A percentile compares a stretch with the other conserved stretches of the same genome.
These are phyloP conservation scores for Ostrea edulis DNA, from an alignment of 1,140 invertebrate species.

Conservation along the genomic window DNA sequence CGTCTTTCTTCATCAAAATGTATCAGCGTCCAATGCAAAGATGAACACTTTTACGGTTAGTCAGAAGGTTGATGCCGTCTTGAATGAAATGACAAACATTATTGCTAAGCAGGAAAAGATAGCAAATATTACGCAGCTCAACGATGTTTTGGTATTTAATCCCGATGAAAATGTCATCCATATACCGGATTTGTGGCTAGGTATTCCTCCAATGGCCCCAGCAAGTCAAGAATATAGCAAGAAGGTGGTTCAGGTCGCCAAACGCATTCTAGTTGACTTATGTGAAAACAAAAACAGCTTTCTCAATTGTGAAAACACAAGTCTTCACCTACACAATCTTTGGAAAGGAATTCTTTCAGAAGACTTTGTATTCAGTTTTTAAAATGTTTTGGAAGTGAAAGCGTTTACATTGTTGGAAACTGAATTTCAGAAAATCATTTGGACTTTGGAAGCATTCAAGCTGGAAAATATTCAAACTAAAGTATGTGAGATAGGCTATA, in stretches of 20 bases:
- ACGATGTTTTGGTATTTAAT: slow-evolving; percentile 51
- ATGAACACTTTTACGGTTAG: neutral
- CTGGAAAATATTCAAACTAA: too few species aligned
- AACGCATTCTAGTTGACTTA: neutral
- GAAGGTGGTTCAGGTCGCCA: neutral
- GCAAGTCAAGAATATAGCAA: slow-evolving; percentile 23
- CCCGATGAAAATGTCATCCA: slow-evolving; percentile 14
- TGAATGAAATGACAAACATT: slow-evolving; percentile 44
- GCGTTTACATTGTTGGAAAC: too few species aligned
- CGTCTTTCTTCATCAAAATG: slow-evolving; percentile 55
- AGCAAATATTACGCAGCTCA: slow-evolving; percentile 30
- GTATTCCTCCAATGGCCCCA: slow-evolving; percentile 51
- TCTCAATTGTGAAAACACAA: neutral
- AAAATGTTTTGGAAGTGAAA: too few species aligned
- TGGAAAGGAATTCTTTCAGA: too few species aligned
- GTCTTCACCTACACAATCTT: neutral
- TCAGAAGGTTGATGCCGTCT: slow-evolving; percentile 24
- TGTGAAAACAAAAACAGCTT: neutral
- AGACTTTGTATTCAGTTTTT: too few species aligned
- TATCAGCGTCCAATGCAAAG: slow-evolving; percentile 37
- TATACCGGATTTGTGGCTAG: slow-evolving; percentile 50
- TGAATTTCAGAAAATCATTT: too few species aligned
- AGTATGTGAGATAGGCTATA: too few species aligned
- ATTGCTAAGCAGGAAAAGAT: slow-evolving; percentile 41
- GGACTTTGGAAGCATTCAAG: too few species aligned